Evolutionary conservation across 2,113 vertebrate species (phyloP), one percentile per base, ranked within the genome.

Genomic region (Galeopterus variegatus): DNA sequence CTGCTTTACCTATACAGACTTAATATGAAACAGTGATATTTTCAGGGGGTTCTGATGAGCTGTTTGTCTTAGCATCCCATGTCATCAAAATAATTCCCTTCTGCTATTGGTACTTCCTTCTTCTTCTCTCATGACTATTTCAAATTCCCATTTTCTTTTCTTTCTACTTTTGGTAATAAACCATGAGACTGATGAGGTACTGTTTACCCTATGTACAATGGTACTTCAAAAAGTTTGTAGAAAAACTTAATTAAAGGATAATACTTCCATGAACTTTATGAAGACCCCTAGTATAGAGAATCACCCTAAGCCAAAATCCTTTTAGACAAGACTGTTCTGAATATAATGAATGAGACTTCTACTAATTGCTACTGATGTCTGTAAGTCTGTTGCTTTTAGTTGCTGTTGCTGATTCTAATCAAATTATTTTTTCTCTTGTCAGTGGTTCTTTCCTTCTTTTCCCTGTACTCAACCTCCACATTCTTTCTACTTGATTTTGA

Each of bases 401-500:
- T 65, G 52, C 31, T 21, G 48, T 84, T 73, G 50, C 23, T 54
- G 6, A 93, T 41, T 75, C 54, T 73, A 77, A 90, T 48, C 60
- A 82, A 73, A 82, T 6, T 26, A 21, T 19, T 15, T 67, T 64
- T 70, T 69, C 56, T 33, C 56, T 33, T 3, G 21, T 87, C 18
- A 75, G 54, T 28, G 15, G 36, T 21, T 64, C 4, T 82, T 73
- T 58, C 45, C 28, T 67, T 79, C 90, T 54, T 41, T 92, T 60
- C 60, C 33, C 48, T 58, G 60, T 72, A 50, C 54, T 87, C 84
- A 82, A 76, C 3, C 21, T 9, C 48, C 18, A 33, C 15, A 7
- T 67, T 89, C 14, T 88, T 76, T 45, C 80, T 70, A 15, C 48
- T 56, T 82, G 73, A 95, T 76, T 96, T 54, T 65, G 72, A 91